Conservation (phyloP, 2,797 vertebrate species). For the Gila robusta region DNA sequence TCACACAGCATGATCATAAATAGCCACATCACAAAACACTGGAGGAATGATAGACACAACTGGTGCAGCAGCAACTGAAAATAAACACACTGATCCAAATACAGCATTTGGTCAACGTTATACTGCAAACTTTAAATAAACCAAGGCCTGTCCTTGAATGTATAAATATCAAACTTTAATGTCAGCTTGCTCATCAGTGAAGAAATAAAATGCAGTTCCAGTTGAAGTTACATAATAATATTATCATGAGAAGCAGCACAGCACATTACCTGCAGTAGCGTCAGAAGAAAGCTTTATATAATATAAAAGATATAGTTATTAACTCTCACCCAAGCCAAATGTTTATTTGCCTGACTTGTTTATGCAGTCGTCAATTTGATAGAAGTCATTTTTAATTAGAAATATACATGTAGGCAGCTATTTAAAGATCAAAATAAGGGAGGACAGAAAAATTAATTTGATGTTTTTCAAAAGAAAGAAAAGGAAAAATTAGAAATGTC, state of each 20-base stretch:
- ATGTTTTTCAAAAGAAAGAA: neutral
- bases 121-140: conserved; percentile 11
- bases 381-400: too few relatives aligned
- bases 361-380: too few relatives aligned
- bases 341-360: too few relatives aligned
- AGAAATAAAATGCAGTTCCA: neutral
- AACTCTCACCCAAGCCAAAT: too few relatives aligned
- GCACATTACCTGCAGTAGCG: neutral
- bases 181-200: neutral
- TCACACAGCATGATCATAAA: conserved; percentile 31
- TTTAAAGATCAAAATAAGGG: neutral
- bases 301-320: too few relatives aligned
- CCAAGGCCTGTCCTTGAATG: neutral
- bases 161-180: conserved; percentile 23
- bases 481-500: neutral
- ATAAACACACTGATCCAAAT: conserved; percentile 25
- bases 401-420: too few relatives aligned
- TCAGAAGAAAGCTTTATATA: neutral
- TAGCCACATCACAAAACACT: neutral
- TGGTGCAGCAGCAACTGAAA: conserved; percentile 18
- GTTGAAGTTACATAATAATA: conserved; percentile 1
- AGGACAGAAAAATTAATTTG: neutral
- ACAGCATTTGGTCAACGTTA: conserved; percentile 5
- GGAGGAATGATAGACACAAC: conserved; percentile 32
- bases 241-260: neutral